Evolutionary conservation across 2,797 vertebrate species (phyloP).

Genomic region (Phrynocephalus guinanensis): DNA sequence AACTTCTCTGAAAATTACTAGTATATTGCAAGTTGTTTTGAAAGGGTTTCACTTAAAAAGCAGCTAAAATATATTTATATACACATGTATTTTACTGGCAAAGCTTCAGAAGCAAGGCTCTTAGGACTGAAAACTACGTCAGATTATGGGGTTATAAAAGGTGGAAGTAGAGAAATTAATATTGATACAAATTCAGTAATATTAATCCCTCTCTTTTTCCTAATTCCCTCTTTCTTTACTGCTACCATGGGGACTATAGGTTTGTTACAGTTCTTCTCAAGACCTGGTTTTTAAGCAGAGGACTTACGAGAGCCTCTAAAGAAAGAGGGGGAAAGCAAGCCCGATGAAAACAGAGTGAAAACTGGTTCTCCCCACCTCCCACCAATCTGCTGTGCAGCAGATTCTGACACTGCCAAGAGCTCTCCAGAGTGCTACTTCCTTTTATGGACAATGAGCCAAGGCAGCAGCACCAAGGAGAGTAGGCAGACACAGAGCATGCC

Average conservation of each 20-base stretch:
- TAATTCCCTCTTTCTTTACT: neutral
- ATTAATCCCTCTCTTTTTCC: neutral
- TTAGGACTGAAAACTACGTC: neutral
- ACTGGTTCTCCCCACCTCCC: neutral
- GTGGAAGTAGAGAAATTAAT: neutral
- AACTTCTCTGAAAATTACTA: too few species aligned
- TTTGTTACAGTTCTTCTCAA: neutral
- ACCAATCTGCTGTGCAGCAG: neutral
- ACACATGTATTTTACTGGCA: neutral
- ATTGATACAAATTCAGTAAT: neutral
- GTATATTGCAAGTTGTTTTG: too few species aligned
- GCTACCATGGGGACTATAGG: neutral
- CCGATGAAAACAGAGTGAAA: neutral
- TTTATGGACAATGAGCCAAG: constrained; percentile 17
- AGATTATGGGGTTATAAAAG: neutral
- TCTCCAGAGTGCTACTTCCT: constrained; percentile 31
- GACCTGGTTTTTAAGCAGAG: fast-evolving
- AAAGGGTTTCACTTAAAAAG: neutral
- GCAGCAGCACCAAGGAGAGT: constrained; percentile 33
- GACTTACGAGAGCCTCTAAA: neutral
- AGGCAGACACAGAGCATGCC: neutral
- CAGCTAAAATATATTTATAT: neutral
- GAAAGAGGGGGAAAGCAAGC: neutral
- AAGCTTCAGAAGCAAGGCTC: neutral
- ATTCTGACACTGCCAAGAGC: constrained; percentile 31